phyloP scores from a whole-genome alignment of 2,888 invertebrate genomes.

The Mimas tiliae region DNA sequence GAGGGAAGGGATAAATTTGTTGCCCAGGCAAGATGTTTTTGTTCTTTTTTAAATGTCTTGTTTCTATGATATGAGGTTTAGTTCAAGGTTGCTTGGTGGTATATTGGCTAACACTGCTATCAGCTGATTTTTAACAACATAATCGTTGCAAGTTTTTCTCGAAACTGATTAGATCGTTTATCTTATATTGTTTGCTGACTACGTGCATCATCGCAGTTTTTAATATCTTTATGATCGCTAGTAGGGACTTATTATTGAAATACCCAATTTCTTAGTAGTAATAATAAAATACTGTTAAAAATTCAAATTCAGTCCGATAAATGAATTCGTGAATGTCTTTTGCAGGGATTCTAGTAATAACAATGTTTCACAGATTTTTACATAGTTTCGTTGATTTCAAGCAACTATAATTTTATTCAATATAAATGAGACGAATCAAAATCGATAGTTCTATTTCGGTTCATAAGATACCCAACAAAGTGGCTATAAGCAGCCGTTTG shows the following conservation, averaged over 20 bases:
- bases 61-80: neutral
- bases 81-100: neutral
- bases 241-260: too few species aligned
- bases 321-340: too few species aligned
- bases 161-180: neutral
- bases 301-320: neutral
- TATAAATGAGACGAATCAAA: neutral
- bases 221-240: too few species aligned
- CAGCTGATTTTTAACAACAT: slow-evolving; percentile 10
- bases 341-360: too few species aligned
- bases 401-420: neutral
- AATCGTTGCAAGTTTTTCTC: neutral
- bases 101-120: neutral
- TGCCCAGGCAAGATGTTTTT: too few species aligned
- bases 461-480: neutral
- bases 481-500: neutral
- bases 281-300: neutral
- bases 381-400: neutral
- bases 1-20: too few species aligned
- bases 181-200: neutral
- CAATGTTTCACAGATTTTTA: too few species aligned
- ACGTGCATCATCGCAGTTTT: neutral
- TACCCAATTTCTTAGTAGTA: too few species aligned
- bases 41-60: too few species aligned
- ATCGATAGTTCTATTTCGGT: neutral